These are phyloP conservation scores for Salvelinus namaycush DNA, from an alignment of 2,113 vertebrate species.

Conservation along the genomic window DNA sequence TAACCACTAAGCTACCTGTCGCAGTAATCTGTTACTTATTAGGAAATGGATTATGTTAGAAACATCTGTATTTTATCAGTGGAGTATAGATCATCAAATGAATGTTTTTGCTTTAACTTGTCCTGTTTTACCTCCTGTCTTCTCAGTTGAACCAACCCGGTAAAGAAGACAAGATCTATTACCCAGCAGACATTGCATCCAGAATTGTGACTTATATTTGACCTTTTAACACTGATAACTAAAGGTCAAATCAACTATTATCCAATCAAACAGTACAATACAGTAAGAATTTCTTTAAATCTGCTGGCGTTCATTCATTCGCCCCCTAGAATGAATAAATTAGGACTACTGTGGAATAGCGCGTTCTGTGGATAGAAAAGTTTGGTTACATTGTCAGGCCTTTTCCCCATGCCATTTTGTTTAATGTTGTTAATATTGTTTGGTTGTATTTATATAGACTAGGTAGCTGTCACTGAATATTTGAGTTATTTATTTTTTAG, in stretches of 20 bases:
- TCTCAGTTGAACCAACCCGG: slow-evolving; percentile 63
- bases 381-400: slow-evolving; percentile 8
- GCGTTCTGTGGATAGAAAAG: background rate
- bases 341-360: background rate
- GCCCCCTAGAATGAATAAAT: slow-evolving; percentile 1
- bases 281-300: slow-evolving; percentile 3
- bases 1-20: no score
- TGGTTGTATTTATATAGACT: background rate
- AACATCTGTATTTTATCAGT: background rate
- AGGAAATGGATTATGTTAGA: background rate
- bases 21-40: background rate
- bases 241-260: background rate
- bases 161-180: slow-evolving; percentile 31
- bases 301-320: background rate
- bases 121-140: background rate
- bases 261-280: background rate
- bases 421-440: background rate
- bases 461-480: slow-evolving; percentile 6
- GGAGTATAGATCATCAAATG: background rate
- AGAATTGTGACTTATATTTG: slow-evolving; percentile 19
- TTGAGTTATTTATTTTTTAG: background rate
- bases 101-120: background rate
- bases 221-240: slow-evolving; percentile 19
- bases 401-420: slow-evolving; percentile 13
- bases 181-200: background rate